phyloP scores from a whole-genome alignment of 2,888 invertebrate genomes.

The Protophormia terraenovae region DNA sequence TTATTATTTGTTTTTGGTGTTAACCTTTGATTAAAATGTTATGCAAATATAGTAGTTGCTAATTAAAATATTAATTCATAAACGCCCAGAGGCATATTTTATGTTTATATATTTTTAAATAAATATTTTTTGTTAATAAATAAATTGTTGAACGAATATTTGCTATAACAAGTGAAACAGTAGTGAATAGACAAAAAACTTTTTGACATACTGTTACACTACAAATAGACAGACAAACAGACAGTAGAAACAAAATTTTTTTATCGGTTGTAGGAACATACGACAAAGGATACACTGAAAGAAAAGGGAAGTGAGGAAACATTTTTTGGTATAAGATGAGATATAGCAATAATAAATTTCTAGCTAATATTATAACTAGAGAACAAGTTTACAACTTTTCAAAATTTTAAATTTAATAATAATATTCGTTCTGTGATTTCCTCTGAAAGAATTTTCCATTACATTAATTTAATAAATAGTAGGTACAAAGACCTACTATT shows the following conservation, averaged over 20 bases:
- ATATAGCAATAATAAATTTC: too few relatives aligned
- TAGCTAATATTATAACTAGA: too few relatives aligned
- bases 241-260: background rate
- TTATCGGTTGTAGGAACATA: background rate
- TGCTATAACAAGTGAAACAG: constrained; percentile 46
- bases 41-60: constrained; percentile 54
- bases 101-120: background rate
- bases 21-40: constrained; percentile 60
- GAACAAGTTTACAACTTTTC: too few relatives aligned
- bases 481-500: too few relatives aligned
- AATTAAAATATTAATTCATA: constrained; percentile 63
- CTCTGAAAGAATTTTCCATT: too few relatives aligned
- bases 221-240: background rate
- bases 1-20: constrained; percentile 24
- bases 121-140: constrained; percentile 8
- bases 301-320: too few relatives aligned
- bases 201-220: background rate
- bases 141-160: background rate
- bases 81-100: constrained; percentile 45
- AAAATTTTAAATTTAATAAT: too few relatives aligned
- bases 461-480: too few relatives aligned
- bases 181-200: constrained; percentile 8
- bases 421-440: too few relatives aligned
- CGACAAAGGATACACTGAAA: constrained; percentile 16
- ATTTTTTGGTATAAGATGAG: too few relatives aligned